Evolutionary conservation across 2,888 invertebrate genomes (phyloP), one percentile per base, ranked within the genome.

Genomic region (Microplitis deprimator): DNA sequence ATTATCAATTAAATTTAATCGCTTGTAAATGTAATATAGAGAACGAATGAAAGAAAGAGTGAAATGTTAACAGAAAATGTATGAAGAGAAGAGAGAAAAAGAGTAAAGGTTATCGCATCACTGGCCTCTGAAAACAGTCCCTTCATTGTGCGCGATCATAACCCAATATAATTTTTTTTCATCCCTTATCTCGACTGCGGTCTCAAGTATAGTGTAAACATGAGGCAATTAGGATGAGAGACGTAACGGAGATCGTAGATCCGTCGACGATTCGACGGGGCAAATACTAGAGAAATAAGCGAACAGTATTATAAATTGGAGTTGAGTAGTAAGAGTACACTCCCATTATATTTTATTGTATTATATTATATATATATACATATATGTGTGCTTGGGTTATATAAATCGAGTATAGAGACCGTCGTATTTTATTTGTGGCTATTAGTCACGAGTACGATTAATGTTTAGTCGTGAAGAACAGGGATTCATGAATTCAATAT

Each of bases 1-100:
- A 79, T 80, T 82, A 82, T 83, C 82, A 78, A 82, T 81, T 78
- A 78, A 80, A 79, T 78, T 81, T 80, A 81, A 81, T 82, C 69
- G 80, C 69, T 75, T 79, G 81, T 79, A 80, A 83, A 80, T 79
- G 73, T 77, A 76, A 50, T 50, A 50, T 50, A 50, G 50, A 50
- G 50, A 50, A 13, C 50, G 50, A 50, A 50, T 50, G 13, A 50
- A 50, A 50, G 50, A 50, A 29, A 4, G 4, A 29, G 29, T 50
- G 10, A 8, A 50, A 50, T 50, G 50, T 13, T 6, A 6, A 4
- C 2, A 4, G 4, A 29, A 29, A 29, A 10, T 50, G 50, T 50
- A 50, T 50, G 50, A 10, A 50, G 4, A 50, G 50, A 10, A 50
- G 8, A 50, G 50, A 50, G 50, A 50, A 50, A 29, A 29, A 29